A percentile compares a stretch with the other conserved stretches of the same genome.
These are phyloP conservation scores for Clarias platycephalus DNA, from an alignment of 2,797 vertebrate species.

Conservation along the genomic window DNA sequence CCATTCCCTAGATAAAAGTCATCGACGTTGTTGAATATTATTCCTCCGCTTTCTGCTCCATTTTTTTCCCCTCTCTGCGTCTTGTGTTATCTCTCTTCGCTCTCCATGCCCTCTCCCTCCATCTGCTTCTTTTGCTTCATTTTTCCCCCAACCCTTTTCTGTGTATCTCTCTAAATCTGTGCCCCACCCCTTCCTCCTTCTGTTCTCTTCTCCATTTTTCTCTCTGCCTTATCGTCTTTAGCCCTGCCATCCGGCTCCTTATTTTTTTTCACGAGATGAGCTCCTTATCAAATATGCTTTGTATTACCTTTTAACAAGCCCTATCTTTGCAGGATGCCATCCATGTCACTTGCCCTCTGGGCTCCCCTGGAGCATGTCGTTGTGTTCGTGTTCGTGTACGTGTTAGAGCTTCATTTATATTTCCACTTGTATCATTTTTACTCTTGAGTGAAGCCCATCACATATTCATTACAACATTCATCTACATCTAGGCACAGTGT, in stretches of 20 bases:
- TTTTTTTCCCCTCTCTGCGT: constrained; percentile 3
- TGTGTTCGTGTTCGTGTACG: constrained; percentile 51
- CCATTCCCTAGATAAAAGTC: constrained; percentile 13
- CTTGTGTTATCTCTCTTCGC: constrained; percentile 26
- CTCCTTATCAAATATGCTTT: constrained; percentile 62
- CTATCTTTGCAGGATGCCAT: constrained; percentile 65
- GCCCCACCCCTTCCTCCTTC: constrained; percentile 32
- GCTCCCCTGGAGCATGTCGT: constrained; percentile 57
- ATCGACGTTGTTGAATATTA: neutral
- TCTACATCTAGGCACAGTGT: constrained; percentile 40
- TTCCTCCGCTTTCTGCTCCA: constrained; percentile 3
- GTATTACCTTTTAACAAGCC: constrained; percentile 66
- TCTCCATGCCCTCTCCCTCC: constrained; percentile 23
- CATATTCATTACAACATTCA: constrained; percentile 34
- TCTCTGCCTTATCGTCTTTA: constrained; percentile 28
- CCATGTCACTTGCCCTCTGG: constrained; percentile 64
- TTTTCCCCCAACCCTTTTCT: constrained; percentile 19
- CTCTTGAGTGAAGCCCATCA: constrained; percentile 22
- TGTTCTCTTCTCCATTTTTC: constrained; percentile 42
- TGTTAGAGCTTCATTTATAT: constrained; percentile 34
- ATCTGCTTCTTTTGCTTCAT: constrained; percentile 20
- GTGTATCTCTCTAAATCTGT: constrained; percentile 28
- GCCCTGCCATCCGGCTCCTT: constrained; percentile 35
- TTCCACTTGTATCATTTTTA: constrained; percentile 27
- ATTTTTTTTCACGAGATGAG: constrained; percentile 61